These are phyloP conservation scores for Orchestia grillus DNA, from an alignment of 1,140 invertebrate species.

Conservation along the genomic window DNA sequence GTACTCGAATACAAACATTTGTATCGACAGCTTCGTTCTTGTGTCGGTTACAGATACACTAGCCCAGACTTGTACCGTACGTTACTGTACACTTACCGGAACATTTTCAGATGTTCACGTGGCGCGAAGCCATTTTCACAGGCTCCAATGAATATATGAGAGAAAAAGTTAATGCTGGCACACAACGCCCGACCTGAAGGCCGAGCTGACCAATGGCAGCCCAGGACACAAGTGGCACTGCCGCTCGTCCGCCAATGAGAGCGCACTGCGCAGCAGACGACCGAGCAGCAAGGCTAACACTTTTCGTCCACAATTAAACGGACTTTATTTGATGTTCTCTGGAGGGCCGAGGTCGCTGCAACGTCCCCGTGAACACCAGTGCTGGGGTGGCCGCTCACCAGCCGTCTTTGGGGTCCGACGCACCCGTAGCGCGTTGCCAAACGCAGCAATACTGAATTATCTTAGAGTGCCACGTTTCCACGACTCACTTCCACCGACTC, in stretches of 20 bases:
- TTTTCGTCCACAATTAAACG: neutral
- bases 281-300: neutral
- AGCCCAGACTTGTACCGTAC: too few relatives aligned
- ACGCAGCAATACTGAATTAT: too few relatives aligned
- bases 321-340: neutral
- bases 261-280: neutral
- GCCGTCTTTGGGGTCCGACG: too few relatives aligned
- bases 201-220: neutral
- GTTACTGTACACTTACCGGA: too few relatives aligned
- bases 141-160: neutral
- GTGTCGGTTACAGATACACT: too few relatives aligned
- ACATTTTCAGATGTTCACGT: neutral
- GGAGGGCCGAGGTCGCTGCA: neutral
- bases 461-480: too few relatives aligned
- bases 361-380: too few relatives aligned
- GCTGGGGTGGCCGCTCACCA: too few relatives aligned
- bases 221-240: neutral
- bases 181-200: neutral
- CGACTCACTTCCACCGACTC: too few relatives aligned
- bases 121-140: neutral
- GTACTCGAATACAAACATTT: too few relatives aligned
- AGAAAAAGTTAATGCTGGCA: neutral
- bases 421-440: too few relatives aligned
- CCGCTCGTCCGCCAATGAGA: neutral
- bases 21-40: too few relatives aligned